phyloP scores from a whole-genome alignment of 2,113 vertebrate genomes.

The Poicephalus gulielmi region DNA sequence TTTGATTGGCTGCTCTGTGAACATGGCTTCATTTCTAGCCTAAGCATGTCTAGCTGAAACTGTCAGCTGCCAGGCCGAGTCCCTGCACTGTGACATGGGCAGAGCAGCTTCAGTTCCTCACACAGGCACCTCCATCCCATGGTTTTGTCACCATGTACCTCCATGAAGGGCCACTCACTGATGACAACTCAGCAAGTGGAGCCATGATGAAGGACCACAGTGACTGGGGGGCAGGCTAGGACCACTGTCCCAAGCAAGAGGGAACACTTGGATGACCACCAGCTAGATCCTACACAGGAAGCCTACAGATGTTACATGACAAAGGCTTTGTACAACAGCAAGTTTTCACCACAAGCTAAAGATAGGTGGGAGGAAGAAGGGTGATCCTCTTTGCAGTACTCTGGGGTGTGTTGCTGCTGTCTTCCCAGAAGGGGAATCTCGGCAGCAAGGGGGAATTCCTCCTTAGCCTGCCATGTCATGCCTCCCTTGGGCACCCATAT shows the following conservation, averaged over 20 bases:
- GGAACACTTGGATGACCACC: rapidly evolving
- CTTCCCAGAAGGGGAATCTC: neutral
- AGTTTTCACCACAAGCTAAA: neutral
- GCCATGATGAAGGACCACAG: neutral
- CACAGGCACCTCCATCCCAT: neutral
- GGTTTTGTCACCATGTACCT: neutral
- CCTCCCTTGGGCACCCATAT: rapidly evolving
- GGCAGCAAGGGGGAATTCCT: rapidly evolving
- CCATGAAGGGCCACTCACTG: neutral
- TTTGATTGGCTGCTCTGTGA: neutral
- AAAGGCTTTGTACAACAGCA: neutral
- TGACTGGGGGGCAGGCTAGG: neutral
- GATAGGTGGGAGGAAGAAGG: neutral
- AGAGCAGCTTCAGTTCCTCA: neutral
- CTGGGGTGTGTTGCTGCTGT: neutral
- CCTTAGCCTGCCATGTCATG: neutral
- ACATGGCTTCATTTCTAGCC: neutral
- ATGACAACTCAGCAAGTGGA: neutral
- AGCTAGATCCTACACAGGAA: rapidly evolving
- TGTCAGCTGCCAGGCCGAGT: neutral
- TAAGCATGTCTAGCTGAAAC: neutral
- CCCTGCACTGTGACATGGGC: neutral
- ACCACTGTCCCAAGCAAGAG: neutral
- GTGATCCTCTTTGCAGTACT: neutral
- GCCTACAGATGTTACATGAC: neutral